Conservation (phyloP, 2,888 invertebrate genomes). For the Scaptomyza cyrtandrae region DNA sequence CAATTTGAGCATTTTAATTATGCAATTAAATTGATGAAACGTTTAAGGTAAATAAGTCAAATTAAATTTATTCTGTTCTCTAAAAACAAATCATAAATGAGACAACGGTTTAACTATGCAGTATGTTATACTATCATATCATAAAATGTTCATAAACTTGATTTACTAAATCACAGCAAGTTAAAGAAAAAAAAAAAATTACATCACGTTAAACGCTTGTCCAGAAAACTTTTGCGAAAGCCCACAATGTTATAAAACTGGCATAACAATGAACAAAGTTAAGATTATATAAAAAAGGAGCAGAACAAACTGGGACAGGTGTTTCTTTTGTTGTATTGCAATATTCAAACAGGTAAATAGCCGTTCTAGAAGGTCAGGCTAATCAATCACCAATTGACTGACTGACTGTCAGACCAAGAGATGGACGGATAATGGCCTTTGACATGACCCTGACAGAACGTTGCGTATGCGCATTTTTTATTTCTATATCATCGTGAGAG, state of each 20-base stretch:
- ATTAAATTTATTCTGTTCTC: too few species aligned
- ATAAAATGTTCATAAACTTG: neutral
- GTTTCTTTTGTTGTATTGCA: neutral
- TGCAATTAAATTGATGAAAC: too few species aligned
- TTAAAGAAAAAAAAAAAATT: neutral
- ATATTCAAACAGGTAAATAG: constrained; percentile 1
- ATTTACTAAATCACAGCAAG: neutral
- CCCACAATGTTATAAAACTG: neutral
- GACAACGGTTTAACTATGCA: too few species aligned
- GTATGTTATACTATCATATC: too few species aligned
- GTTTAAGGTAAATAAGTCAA: neutral
- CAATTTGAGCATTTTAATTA: neutral
- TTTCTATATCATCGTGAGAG: constrained; percentile 1
- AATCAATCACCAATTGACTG: constrained; percentile 25
- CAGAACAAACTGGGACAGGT: neutral
- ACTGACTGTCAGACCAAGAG: neutral
- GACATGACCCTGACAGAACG: constrained; percentile 32
- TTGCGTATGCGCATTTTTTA: constrained; percentile 41
- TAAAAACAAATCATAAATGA: too few species aligned
- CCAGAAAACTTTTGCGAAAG: neutral
- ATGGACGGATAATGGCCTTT: constrained; percentile 20
- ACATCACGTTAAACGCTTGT: neutral
- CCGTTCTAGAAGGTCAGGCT: constrained; percentile 15
- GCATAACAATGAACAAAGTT: constrained; percentile 1
- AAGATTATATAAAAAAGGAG: neutral